These are phyloP conservation scores for Thrips palmi DNA, from an alignment of 1,140 invertebrate species.

Conservation along the genomic window DNA sequence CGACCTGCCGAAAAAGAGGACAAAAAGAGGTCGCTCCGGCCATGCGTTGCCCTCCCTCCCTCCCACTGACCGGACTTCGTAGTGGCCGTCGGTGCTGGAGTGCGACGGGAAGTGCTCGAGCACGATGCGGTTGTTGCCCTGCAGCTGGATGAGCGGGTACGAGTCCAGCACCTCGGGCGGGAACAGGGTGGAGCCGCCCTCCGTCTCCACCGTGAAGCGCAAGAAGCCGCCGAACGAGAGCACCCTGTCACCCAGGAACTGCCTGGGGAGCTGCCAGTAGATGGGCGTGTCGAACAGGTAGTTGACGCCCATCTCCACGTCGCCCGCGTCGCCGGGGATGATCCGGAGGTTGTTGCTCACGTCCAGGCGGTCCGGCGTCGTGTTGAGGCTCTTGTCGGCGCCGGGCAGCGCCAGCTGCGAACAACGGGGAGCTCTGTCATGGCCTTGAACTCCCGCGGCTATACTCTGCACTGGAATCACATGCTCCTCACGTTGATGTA, in stretches of 20 bases:
- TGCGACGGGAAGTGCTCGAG: slow-evolving; percentile 48
- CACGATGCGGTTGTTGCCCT: slow-evolving; percentile 57
- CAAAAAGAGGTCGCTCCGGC: slow-evolving; percentile 1
- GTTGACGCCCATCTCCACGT: slow-evolving; percentile 44
- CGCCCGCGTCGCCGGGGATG: slow-evolving; percentile 42
- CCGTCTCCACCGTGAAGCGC: slow-evolving; percentile 53
- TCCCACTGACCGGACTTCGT: slow-evolving; percentile 39
- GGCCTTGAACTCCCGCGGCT: neutral
- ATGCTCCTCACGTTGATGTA: slow-evolving; percentile 24
- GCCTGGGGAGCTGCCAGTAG: slow-evolving; percentile 67
- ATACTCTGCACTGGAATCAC: neutral
- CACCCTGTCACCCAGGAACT: slow-evolving; percentile 73
- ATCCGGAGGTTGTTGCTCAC: slow-evolving; percentile 37
- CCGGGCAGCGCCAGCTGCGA: slow-evolving; percentile 29
- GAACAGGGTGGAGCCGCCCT: slow-evolving; percentile 31
- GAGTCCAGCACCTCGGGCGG: slow-evolving; percentile 35
- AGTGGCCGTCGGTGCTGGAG: slow-evolving; percentile 25
- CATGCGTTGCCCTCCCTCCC: no score
- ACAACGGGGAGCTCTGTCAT: neutral
- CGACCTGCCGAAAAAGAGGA: slow-evolving; percentile 4
- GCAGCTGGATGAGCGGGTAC: slow-evolving; percentile 69
- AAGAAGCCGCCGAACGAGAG: slow-evolving; percentile 84
- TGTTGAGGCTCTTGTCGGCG: slow-evolving; percentile 16
- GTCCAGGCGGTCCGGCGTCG: slow-evolving; percentile 23
- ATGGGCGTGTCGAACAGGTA: slow-evolving; percentile 51